Evolutionary conservation across 1,140 invertebrate species (phyloP), one percentile per base, ranked within the genome.

Genomic region (Bombus haemorrhoidalis): DNA sequence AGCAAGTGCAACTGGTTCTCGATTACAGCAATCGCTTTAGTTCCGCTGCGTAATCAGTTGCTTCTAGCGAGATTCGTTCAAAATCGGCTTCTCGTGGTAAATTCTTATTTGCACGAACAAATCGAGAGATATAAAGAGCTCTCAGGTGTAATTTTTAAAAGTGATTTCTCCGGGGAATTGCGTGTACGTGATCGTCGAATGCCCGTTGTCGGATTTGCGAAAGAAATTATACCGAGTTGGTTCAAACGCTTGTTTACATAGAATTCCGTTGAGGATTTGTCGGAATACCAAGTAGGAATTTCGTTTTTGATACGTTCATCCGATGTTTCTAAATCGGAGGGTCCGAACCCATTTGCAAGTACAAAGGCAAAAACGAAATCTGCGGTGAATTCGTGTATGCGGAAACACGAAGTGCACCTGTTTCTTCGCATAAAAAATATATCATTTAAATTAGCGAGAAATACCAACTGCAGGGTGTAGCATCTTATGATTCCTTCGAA

Each of bases 131-230:
- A 76, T 57, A 66, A 76, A 83, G 32, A 47, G 8, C 59, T 15
- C 32, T 76, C 59, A 37, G 41, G 74, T 66, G 81, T 53, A 47
- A 75, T 76, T 57, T 79, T 84, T 69, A 57, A 53, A 84, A 59
- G 43, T 78, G 57, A 79, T 84, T 84, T 84, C 82, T 83, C 81
- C 22, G 10, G 72, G 59, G 81, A 43, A 10, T 37, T 15, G n/a
- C 28, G 39, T 69, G 8, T 32, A n/a, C 15, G 25, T 59, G 57
- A 59, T 59, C 22, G 57, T 28, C n/a, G 9, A 41, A 43, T 4
- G 8, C 25, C 28, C 25, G 13, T 43, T 39, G 69, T 37, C n/a
- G 66, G 37, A 59, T 78, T 68, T n/a, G 15, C 37, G 28, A 71
- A 78, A 71, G 74, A 69, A 78, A 78, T 78, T 78, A 47, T 47